Base-by-base conservation (phyloP, 2,113 vertebrate species). In the Myrmecophaga tridactyla region DNA sequence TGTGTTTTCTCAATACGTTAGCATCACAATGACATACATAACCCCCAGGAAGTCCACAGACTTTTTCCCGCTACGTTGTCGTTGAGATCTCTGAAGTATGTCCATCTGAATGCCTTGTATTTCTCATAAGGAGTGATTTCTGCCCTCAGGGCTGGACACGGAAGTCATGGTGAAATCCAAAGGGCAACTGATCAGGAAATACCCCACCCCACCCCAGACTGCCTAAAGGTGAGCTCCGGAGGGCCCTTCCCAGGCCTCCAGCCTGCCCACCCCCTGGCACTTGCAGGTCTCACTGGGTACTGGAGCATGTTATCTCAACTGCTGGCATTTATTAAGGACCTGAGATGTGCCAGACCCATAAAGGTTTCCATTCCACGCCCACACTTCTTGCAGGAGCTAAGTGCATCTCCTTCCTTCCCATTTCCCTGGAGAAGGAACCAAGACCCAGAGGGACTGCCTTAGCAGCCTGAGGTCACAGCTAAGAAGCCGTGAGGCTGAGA, bases 321-420 rank as follows among this genome's bases (percentile, higher is more conserved):
- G 43, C 73, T 20, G 34, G 36, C 25, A 0, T 3, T 31, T 25
- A 23, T 36, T 29, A 8, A 12, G 36, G 36, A 9, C 36, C 13
- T 29, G 18, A 8, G 12, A 15, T 25, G 23, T 1, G 69, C 27
- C 0, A 10, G 25, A 56, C 43, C 18, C n/a, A 9, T 2, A 10
- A 7, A 46, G 31, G 10, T 25, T 77, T 14, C 36, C 1, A 0
- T 25, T 11, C 46, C 25, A n/a, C n/a, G 46, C 69, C 58, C 39
- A 12, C 3, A 0, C 63, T 11, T n/a, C 12, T 36, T 9, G 48
- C 43, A 8, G 65, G 76, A 18, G 21, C 70, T 48, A 29, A 7
- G 34, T 73, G 46, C 18, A 72, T 4, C 25, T 65, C 29, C 39
- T 17, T 51, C 48, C 31, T n/a, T 12, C 73, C 39, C 21, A 18